Base-by-base conservation (phyloP, 2,797 vertebrate species). In the Megaceryle alcyon region DNA sequence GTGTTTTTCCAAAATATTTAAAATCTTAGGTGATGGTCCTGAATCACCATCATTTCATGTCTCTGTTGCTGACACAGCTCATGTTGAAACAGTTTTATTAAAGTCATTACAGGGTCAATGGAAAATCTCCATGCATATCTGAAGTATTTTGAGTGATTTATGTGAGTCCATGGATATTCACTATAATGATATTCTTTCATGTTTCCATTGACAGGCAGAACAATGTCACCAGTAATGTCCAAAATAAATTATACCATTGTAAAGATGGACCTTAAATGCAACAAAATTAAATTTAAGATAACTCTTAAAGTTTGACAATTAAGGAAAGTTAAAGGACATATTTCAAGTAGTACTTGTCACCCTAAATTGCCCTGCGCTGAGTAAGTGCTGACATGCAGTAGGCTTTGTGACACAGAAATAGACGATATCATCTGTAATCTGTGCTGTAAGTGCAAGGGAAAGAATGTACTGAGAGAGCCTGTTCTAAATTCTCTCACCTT, bases 21-120 rank as follows among this genome's bases (percentile, higher is more conserved):
- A 86, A 88, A 86, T 23, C 54, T 66, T 49, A 83, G 39, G 29
- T 66, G 29, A 14, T 83, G 54, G 53, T 91, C 54, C 82, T 94
- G 76, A 61, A 91, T 69, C 26, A 76, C 35, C 43, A 53, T 71
- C 6, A 59, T 88, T 95, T 94, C 54, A 49, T 23, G 31, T 70
- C 61, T 81, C 69, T 64, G 26, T 73, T 94, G 91, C 95, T 95
- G 89, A 96, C 80, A 79, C 82, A 96, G 92, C 82, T 91, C n/a
- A 25, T 66, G n/a, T 90, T 88, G 80, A 79, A 94, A 76, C 73
- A 86, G 51, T 88, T 95, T 95, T 88, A 96, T 84, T 96, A 94
- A 96, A 95, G 94, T 95, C 95, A 73, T 96, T 91, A 90, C 87
- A 96, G 92, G 96, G 96, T 97, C 96, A 96, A 90, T 90, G 91